Evolutionary conservation across 1,140 invertebrate genomes (phyloP), one percentile per base, ranked within the genome.

Genomic region (Cylas formicarius): DNA sequence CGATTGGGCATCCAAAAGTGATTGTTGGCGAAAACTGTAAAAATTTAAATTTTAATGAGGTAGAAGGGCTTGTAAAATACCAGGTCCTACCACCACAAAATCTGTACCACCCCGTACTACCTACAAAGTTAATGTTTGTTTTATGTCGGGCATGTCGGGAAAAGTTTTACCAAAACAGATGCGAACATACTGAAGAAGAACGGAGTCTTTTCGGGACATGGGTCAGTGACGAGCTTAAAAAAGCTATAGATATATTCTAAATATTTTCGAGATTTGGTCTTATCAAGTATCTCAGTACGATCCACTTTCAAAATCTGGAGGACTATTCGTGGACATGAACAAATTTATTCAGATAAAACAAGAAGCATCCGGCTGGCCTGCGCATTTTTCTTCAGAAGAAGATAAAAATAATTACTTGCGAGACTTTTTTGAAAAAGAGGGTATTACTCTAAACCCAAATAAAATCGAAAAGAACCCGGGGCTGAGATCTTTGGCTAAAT

Each of bases 221-320:
- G 58, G 57, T 61, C 0, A 47, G 52, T 7, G 53, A 60, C 14
- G 67, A 71, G 53, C 5, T 69, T 4, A 20, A 36, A 16, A 56
- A 61, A 39, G 67, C 68, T 0, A 2, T 36, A 0, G 17, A 38
- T 13, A 45, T 31, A 50, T 72, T 24, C 1, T 62, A 4, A 32
- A 60, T 14, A 51, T 68, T 10, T 54, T 47, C 23, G 65, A 70
- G 50, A 57, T 69, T 9, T 69, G 63, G 57, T 43, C 66, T 22
- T 64, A 65, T 37, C 14, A 60, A 33, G 35, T 45, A 0, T 46
- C 26, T 33, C 24, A 55, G 14, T 55, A 53, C 37, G 28, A 48
- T 17, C 5, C 4, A 8, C 1, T 11, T n/a, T n/a, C 8, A 20
- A 43, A 53, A 24, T 2, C 26, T n/a, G 49, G 43, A 6, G 61